Evolutionary conservation across 2,113 vertebrate species (phyloP).

Genomic region (Tautogolabrus adspersus): DNA sequence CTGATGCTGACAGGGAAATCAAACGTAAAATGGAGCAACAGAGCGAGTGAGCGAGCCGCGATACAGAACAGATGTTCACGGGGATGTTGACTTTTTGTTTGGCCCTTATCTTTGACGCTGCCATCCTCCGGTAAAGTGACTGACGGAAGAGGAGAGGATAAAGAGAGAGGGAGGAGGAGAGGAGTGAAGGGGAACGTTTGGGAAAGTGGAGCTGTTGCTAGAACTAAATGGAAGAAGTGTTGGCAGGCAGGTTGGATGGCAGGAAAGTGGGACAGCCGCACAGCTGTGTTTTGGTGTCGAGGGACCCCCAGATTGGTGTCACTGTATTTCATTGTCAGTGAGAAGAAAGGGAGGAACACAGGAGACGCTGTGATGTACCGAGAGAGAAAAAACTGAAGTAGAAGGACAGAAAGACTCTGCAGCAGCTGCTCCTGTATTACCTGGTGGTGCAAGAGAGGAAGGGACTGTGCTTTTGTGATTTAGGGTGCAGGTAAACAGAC

Average conservation of each 20-base stretch:
- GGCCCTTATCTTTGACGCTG: conserved; percentile 75
- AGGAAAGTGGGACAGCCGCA: conserved; percentile 84
- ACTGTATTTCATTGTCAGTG: conserved; percentile 83
- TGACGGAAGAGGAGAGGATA: conserved; percentile 57
- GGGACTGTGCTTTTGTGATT: conserved; percentile 3
- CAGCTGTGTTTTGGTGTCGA: conserved; percentile 81
- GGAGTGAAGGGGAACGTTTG: conserved; percentile 41
- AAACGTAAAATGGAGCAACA: conserved; percentile 77
- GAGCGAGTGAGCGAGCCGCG: conserved; percentile 69
- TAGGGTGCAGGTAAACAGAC: conserved; percentile 50
- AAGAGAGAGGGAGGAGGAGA: conserved; percentile 37
- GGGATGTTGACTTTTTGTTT: conserved; percentile 78
- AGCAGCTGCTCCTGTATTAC: conserved; percentile 65
- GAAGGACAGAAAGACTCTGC: conserved; percentile 40
- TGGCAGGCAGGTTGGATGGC: conserved; percentile 72
- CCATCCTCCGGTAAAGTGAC: conserved; percentile 68
- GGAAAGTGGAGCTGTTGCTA: conserved; percentile 60
- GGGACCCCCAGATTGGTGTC: conserved; percentile 83
- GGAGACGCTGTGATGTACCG: conserved; percentile 49
- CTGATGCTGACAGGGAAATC: conserved; percentile 75
- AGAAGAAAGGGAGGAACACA: conserved; percentile 65
- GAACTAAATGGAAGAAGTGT: conserved; percentile 67
- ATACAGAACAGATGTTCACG: conserved; percentile 80
- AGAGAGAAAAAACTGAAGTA: conserved; percentile 24
- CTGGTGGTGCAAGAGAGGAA: conserved; percentile 42